phyloP scores from a whole-genome alignment of 2,888 invertebrate genomes.

The Drosophila phalerata region DNA sequence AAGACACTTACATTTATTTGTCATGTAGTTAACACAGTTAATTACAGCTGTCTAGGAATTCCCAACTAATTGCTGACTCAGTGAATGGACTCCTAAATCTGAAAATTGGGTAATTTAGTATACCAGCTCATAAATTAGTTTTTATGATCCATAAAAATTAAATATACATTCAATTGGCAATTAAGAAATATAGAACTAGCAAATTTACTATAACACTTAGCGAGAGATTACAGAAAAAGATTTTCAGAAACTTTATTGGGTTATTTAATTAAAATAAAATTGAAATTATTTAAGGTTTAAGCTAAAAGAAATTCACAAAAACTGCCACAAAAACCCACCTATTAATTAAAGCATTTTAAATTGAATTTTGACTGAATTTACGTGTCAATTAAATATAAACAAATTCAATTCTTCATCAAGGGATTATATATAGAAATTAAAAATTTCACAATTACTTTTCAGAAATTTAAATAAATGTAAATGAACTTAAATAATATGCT shows the following conservation, averaged over 20 bases:
- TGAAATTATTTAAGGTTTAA: not conserved
- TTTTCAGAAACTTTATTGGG: not conserved
- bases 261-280: not conserved
- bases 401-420: not conserved
- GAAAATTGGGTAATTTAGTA: conserved; percentile 4
- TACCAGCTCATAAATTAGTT: conserved; percentile 8
- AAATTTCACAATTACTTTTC: not conserved
- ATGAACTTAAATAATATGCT: not conserved
- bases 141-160: conserved; percentile 31
- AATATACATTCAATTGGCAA: conserved; percentile 10
- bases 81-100: conserved; percentile 21
- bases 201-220: not conserved
- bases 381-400: not conserved
- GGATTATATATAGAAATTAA: not conserved
- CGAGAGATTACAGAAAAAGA: conserved; percentile 3
- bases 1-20: conserved; percentile 35
- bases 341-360: not conserved
- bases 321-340: not conserved
- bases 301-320: not conserved
- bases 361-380: not conserved
- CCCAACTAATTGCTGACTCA: conserved; percentile 16
- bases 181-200: not conserved
- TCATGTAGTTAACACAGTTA: conserved; percentile 14
- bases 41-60: conserved; percentile 1
- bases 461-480: not conserved